These are phyloP conservation scores for Pseudorhombus dupliciocellatus DNA, from an alignment of 2,113 vertebrate species.

Conservation along the genomic window DNA sequence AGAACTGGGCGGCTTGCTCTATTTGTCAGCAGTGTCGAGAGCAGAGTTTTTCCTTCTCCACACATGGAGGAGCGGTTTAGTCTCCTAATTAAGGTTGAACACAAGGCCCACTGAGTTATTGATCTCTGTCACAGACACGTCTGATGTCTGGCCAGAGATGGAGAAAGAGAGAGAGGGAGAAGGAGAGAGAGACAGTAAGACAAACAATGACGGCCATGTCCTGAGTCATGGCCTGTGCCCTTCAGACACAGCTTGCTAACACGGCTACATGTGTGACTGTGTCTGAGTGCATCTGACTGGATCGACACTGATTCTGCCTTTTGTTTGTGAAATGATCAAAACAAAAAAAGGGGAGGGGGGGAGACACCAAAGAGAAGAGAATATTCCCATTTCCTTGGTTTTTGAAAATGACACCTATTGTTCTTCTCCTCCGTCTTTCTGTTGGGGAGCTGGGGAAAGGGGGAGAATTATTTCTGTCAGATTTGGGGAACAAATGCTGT, in stretches of 20 bases:
- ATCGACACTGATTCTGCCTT: constrained; percentile 46
- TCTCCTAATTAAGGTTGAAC: constrained; percentile 83
- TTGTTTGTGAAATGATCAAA: constrained; percentile 66
- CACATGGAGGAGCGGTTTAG: constrained; percentile 78
- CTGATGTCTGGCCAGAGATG: constrained; percentile 72
- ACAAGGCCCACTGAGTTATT: constrained; percentile 85
- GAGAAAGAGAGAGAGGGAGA: constrained; percentile 40
- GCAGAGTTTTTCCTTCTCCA: constrained; percentile 71
- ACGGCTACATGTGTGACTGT: constrained; percentile 31
- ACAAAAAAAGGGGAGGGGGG: background rate
- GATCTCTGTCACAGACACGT: constrained; percentile 81
- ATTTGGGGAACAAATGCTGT: constrained; percentile 73
- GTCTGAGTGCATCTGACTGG: constrained; percentile 34
- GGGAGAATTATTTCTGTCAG: constrained; percentile 70
- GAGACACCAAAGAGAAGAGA: constrained; percentile 49
- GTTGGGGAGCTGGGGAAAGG: constrained; percentile 51
- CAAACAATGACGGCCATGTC: constrained; percentile 51
- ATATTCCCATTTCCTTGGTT: constrained; percentile 47
- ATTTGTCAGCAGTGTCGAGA: constrained; percentile 70
- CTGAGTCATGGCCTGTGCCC: constrained; percentile 68
- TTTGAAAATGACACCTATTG: constrained; percentile 70
- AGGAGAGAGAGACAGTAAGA: constrained; percentile 12
- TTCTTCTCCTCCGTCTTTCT: constrained; percentile 58
- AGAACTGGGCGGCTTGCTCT: constrained; percentile 44
- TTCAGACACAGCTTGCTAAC: constrained; percentile 54